Evolutionary conservation across 2,113 vertebrate species (phyloP).

Genomic region (Pollachius pollachius): DNA sequence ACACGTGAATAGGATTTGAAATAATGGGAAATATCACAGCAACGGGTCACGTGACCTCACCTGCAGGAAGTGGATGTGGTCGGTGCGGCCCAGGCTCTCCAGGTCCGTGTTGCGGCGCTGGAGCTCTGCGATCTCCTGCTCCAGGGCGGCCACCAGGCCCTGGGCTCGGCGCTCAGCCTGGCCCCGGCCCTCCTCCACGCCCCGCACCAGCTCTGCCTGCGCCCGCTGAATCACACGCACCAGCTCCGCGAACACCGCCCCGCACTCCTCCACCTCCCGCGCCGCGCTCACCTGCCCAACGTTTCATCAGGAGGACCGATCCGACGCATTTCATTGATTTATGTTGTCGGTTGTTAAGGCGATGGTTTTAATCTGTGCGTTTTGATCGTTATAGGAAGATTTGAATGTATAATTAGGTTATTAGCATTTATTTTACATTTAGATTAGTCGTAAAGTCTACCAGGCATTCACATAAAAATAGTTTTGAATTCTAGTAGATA

Average conservation of each 20-base stretch:
- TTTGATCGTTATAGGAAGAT: no score
- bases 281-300: slow-evolving; percentile 59
- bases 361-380: no score
- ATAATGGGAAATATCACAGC: no score
- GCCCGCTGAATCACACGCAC: slow-evolving; percentile 64
- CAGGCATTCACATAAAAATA: no score
- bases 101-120: slow-evolving; percentile 62
- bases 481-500: no score
- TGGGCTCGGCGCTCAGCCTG: slow-evolving; percentile 58
- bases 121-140: slow-evolving; percentile 66
- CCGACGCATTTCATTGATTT: background rate
- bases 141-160: slow-evolving; percentile 60
- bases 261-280: slow-evolving; percentile 66
- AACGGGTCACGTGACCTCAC: slow-evolving; percentile 25
- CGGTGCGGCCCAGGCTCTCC: slow-evolving; percentile 63
- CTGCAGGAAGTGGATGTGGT: slow-evolving; percentile 78
- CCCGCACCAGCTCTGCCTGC: slow-evolving; percentile 65
- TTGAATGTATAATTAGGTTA: no score
- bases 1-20: no score
- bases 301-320: no score
- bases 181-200: slow-evolving; percentile 71
- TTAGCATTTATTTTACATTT: no score
- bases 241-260: slow-evolving; percentile 68
- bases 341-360: background rate
- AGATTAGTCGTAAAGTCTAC: no score